Evolutionary conservation across 2,888 invertebrate species (phyloP).

Genomic region (Scaptomyza tumidula): DNA sequence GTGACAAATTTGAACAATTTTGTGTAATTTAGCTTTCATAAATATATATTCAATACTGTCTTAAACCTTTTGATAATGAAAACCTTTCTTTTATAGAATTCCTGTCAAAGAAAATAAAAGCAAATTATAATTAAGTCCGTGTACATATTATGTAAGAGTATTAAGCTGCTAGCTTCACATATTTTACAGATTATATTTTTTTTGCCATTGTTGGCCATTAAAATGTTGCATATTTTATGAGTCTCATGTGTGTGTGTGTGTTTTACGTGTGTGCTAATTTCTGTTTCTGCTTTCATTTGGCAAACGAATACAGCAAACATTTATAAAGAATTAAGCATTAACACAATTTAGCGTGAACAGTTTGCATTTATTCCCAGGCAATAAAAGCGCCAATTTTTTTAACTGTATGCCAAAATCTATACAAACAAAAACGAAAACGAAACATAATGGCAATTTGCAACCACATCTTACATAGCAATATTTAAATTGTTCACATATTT

Average conservation of each 20-base stretch:
- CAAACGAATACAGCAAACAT: slow-evolving; percentile 52
- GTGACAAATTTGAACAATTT: too few species aligned
- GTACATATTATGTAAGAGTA: slow-evolving; percentile 22
- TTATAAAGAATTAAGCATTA: slow-evolving; percentile 69
- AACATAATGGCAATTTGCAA: slow-evolving; percentile 23
- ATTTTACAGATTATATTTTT: neutral
- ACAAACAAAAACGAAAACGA: neutral
- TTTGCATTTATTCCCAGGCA: slow-evolving; percentile 50
- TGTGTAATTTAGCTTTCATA: too few species aligned
- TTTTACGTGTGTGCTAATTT: slow-evolving; percentile 44
- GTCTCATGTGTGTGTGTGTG: slow-evolving; percentile 18
- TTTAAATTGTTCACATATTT: slow-evolving; percentile 21
- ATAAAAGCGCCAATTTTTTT: slow-evolving; percentile 37
- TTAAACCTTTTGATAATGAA: too few species aligned
- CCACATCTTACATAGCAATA: neutral
- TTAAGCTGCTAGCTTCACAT: neutral
- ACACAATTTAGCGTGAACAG: slow-evolving; percentile 58
- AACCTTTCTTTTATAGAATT: too few species aligned
- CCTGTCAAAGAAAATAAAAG: too few species aligned
- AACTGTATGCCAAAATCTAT: slow-evolving; percentile 68
- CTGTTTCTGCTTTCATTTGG: slow-evolving; percentile 41
- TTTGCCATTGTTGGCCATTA: slow-evolving; percentile 37
- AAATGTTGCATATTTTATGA: slow-evolving; percentile 47
- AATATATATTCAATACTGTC: too few species aligned
- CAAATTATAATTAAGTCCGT: too few species aligned